Base-by-base conservation (phyloP, 2,888 invertebrate genomes). In the Xylota segnis region DNA sequence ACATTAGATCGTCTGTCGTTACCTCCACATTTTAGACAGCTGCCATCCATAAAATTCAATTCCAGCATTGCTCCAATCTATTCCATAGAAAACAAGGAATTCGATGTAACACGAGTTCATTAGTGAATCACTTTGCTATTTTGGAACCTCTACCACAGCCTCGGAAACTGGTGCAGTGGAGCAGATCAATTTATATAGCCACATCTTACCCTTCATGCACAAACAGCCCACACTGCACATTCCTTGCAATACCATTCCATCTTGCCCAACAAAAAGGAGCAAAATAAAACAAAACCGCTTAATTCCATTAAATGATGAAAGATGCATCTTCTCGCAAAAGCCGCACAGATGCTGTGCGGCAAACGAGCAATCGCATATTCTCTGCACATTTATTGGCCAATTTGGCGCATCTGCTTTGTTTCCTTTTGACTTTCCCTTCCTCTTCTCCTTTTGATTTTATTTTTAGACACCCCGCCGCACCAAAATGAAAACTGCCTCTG, bases 351-450 rank as follows among this genome's bases (percentile, higher is more conserved):
- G 75, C 70, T 68, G 18, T 66, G 45, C 65, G 52, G 59, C 59
- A 72, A 76, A 83, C 52, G 43, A 72, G 72, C 71, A 77, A 83
- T 68, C 76, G 40, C 76, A 56, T 68, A 72, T 76, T 81, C 59
- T 71, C 29, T 76, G 66, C 82, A 50, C 86, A 81, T 86, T 79
- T 81, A 81, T 86, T 86, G 81, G 66, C 75, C 84, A 81, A 86
- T 86, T 86, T 86, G 68, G 71, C 61, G 58, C 76, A 86, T 86
- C 82, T 81, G 86, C 59, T 27, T 50, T 71, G 59, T 71, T 54
- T 70, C 32, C 29, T 52, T 23, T 59, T 43, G 14, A 50, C 23
- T 66, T 56, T 50, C 23, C 14, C 45, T 37, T 37, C 50, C 23
- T 7, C n/a, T n/a, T n/a, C n/a, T 37, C 18, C 27, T 56, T 34